Conservation (phyloP, 2,888 invertebrate species). For the Disparrhopalites patrizii region DNA sequence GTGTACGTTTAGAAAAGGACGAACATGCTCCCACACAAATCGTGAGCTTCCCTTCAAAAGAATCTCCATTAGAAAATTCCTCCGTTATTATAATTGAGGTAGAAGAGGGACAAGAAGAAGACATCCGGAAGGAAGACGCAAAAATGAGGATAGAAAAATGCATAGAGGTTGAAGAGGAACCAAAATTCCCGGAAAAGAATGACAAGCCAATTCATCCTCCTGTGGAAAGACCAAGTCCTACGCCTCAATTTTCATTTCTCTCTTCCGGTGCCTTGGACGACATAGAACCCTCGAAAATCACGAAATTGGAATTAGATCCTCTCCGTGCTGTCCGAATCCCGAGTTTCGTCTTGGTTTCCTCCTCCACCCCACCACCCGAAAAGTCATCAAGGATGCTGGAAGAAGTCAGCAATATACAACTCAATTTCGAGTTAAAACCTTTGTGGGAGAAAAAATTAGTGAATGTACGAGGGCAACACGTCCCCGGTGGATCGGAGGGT, state of each 20-base stretch:
- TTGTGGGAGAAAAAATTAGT: neutral
- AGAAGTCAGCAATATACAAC: neutral
- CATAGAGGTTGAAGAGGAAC: neutral
- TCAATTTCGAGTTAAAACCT: neutral
- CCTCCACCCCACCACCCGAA: too few relatives aligned
- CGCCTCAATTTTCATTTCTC: too few relatives aligned
- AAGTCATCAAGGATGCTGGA: neutral
- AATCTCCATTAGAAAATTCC: too few relatives aligned
- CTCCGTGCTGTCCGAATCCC: slow-evolving; percentile 11
- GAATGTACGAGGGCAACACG: too few relatives aligned
- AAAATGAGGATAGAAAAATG: neutral
- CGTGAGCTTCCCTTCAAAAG: too few relatives aligned
- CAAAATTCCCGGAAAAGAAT: neutral
- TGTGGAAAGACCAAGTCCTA: too few relatives aligned
- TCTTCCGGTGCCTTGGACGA: too few relatives aligned
- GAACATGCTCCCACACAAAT: too few relatives aligned
- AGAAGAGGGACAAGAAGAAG: too few relatives aligned
- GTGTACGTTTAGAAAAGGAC: too few relatives aligned
- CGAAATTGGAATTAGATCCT: slow-evolving; percentile 19
- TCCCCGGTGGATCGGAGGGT: too few relatives aligned
- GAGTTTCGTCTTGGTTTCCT: slow-evolving; percentile 7
- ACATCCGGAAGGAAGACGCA: neutral
- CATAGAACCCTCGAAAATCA: neutral
- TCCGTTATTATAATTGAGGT: too few relatives aligned
- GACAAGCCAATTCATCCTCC: neutral